Conservation (phyloP, 2,888 invertebrate genomes). For the Mellilla xanthometata region DNA sequence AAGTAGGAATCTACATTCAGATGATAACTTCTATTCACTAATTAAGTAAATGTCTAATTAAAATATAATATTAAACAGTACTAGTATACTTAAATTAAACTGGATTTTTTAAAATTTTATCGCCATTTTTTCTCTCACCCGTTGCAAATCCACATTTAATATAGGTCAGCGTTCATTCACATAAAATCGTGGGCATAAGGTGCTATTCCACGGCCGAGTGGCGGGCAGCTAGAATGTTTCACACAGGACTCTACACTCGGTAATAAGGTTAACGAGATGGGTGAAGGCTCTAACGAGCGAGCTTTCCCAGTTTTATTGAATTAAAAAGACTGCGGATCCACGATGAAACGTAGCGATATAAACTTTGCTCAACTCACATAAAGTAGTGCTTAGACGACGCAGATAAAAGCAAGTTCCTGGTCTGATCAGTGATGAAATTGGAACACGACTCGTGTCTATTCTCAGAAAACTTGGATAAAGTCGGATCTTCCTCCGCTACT, state of each 20-base stretch:
- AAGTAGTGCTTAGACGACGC: conserved; percentile 14
- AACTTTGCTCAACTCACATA: conserved; percentile 14
- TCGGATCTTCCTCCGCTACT: conserved; percentile 51
- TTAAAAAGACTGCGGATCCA: conserved; percentile 40
- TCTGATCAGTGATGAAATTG: conserved; percentile 36
- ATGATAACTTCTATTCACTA: too few relatives aligned
- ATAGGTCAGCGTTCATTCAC: conserved; percentile 40
- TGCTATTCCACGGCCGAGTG: conserved; percentile 29
- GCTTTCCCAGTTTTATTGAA: conserved; percentile 56
- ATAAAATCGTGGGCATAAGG: conserved; percentile 34
- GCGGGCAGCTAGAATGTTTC: conserved; percentile 31
- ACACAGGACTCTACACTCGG: conserved; percentile 47
- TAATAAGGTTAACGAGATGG: conserved; percentile 72
- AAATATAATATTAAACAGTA: too few relatives aligned
- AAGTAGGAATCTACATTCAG: too few relatives aligned
- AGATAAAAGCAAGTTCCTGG: conserved; percentile 27
- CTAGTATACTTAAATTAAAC: not conserved
- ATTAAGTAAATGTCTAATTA: too few relatives aligned
- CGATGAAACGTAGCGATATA: conserved; percentile 12
- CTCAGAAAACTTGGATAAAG: conserved; percentile 57
- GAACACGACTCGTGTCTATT: conserved; percentile 40
- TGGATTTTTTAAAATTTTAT: not conserved
- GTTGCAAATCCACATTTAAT: conserved; percentile 31
- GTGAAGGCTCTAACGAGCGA: conserved; percentile 61
- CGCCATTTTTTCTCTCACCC: conserved; percentile 12